These are phyloP conservation scores for Scomber japonicus DNA, from an alignment of 2,113 vertebrate genomes.

Conservation along the genomic window DNA sequence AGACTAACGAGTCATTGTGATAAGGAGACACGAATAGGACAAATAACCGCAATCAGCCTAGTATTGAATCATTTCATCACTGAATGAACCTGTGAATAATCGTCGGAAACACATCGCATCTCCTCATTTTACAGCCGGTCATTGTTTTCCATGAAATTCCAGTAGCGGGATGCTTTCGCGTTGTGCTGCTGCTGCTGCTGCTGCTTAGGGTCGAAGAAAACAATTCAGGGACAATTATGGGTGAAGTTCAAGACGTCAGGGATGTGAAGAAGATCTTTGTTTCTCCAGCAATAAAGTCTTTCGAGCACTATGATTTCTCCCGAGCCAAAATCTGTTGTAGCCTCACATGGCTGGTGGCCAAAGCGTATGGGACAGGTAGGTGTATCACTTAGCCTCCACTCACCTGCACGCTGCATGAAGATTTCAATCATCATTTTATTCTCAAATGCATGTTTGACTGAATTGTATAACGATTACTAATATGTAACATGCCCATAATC, in stretches of 20 bases:
- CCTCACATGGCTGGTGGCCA: conserved; percentile 95
- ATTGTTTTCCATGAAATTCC: conserved; percentile 71
- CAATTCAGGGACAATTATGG: conserved; percentile 85
- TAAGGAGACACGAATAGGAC: conserved; percentile 49
- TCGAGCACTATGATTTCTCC: conserved; percentile 96
- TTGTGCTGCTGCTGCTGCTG: conserved; percentile 50
- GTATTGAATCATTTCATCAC: conserved; percentile 39
- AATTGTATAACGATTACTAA: neutral
- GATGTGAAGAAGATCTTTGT: conserved; percentile 91
- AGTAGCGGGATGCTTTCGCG: conserved; percentile 78
- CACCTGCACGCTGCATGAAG: conserved; percentile 15
- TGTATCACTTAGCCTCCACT: conserved; percentile 27
- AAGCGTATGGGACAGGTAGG: conserved; percentile 97
- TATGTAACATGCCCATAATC: neutral
- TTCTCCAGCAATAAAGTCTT: conserved; percentile 93
- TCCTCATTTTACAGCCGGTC: conserved; percentile 39
- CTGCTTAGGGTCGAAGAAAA: conserved; percentile 52
- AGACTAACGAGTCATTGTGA: conserved; percentile 51
- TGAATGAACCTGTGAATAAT: conserved; percentile 21
- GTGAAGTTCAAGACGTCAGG: conserved; percentile 88
- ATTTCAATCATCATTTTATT: neutral
- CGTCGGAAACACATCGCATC: neutral
- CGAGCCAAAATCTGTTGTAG: conserved; percentile 95
- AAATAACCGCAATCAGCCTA: neutral
- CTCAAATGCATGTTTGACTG: neutral